phyloP scores from a whole-genome alignment of 2,888 invertebrate genomes.

The Phengaris arion region DNA sequence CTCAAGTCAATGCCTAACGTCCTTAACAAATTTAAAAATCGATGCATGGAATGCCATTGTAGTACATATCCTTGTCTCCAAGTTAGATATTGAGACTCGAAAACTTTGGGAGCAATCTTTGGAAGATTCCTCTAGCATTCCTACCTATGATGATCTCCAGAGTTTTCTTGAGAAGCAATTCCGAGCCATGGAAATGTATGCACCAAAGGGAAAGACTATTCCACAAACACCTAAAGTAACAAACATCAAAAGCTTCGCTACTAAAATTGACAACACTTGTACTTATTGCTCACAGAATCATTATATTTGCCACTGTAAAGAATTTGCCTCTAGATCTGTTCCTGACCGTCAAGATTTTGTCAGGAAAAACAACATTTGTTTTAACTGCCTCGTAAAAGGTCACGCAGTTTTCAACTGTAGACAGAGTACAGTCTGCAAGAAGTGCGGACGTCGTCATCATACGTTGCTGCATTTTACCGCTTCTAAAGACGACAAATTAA shows the following conservation, averaged over 20 bases:
- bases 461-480: no score
- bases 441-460: conserved; percentile 35
- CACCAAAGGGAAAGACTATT: background rate
- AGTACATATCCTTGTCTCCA: conserved; percentile 35
- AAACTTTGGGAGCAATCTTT: conserved; percentile 39
- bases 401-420: conserved; percentile 28
- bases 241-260: no score
- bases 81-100: conserved; percentile 39
- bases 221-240: no score
- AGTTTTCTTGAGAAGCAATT: background rate
- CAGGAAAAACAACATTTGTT: conserved; percentile 37
- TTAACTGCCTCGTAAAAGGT: conserved; percentile 37
- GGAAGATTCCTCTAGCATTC: background rate
- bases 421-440: conserved; percentile 34
- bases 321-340: conserved; percentile 32
- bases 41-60: no score
- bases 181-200: background rate
- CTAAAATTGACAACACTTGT: no score
- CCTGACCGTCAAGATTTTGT: conserved; percentile 36
- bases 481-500: background rate
- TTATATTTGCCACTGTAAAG: no score
- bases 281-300: no score
- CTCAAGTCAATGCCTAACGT: no score
- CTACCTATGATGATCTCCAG: background rate
- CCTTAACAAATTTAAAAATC: no score